These are phyloP conservation scores for Ametastegia equiseti DNA, from an alignment of 2,888 invertebrate species.

Conservation along the genomic window DNA sequence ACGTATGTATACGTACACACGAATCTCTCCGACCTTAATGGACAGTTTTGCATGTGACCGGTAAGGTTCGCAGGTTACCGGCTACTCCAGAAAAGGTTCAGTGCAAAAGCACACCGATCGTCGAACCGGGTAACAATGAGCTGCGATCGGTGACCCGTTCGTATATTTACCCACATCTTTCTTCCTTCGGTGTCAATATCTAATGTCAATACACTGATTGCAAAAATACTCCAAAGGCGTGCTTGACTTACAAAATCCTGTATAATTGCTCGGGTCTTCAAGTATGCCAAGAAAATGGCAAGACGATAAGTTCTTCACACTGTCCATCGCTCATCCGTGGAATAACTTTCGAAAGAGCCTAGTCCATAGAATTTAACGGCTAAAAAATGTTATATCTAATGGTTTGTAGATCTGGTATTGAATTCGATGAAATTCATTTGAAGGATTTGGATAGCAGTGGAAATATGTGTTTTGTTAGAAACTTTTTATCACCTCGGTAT, in stretches of 20 bases:
- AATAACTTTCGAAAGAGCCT: background rate
- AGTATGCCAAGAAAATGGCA: background rate
- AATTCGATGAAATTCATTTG: background rate
- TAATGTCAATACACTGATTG: background rate
- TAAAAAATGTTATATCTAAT: background rate
- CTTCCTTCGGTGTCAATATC: background rate
- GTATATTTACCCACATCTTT: background rate
- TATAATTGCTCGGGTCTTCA: background rate
- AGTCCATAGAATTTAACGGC: background rate
- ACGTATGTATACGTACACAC: background rate
- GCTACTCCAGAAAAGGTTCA: background rate
- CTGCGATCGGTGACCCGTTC: background rate
- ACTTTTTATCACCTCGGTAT: too few species aligned
- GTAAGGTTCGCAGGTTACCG: background rate
- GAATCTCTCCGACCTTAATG: slow-evolving; percentile 17
- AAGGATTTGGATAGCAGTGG: too few species aligned
- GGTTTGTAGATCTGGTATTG: background rate
- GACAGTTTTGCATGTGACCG: background rate
- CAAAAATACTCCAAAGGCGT: background rate
- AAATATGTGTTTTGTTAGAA: too few species aligned
- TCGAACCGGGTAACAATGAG: background rate
- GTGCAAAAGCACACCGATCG: background rate
- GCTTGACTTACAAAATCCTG: background rate
- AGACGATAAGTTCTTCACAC: background rate
- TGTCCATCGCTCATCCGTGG: background rate